Conservation (phyloP, 2,113 vertebrate species). For the Ellobius talpinus region DNA sequence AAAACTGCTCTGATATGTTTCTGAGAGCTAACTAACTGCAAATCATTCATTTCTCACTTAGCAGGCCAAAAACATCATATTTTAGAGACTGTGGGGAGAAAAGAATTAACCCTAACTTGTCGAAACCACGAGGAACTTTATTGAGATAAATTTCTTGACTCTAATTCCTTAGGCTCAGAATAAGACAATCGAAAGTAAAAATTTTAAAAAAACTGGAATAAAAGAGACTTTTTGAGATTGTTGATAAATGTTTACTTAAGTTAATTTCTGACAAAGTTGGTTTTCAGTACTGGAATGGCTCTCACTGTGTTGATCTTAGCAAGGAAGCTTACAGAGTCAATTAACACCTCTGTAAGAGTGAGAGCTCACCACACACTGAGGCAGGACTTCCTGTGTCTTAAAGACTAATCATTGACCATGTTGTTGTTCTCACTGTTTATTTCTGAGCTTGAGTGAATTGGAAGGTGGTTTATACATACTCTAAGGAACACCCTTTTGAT, state of each 20-base stretch:
- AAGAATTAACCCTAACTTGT: constrained; percentile 29
- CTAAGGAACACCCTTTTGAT: background rate
- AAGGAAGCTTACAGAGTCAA: background rate
- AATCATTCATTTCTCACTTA: background rate
- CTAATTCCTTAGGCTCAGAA: constrained; percentile 26
- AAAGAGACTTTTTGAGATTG: background rate
- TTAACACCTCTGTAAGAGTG: background rate
- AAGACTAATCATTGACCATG: background rate
- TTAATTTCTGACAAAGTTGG: background rate
- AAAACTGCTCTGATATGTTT: background rate
- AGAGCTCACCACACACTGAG: background rate
- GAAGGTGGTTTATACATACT: constrained; percentile 7
- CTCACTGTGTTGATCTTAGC: background rate
- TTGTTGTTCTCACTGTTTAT: background rate
- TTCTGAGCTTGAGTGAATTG: constrained; percentile 39
- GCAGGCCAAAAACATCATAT: background rate
- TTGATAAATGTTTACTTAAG: constrained; percentile 1
- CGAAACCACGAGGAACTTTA: background rate
- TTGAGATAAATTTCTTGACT: constrained; percentile 50
- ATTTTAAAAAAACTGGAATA: background rate
- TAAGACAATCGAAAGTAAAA: background rate
- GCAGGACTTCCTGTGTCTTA: constrained; percentile 33
- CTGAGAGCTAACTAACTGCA: background rate
- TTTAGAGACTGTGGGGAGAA: background rate
- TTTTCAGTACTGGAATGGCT: background rate